Conservation (phyloP, 2,113 vertebrate genomes). For the Hepsetus odoe region DNA sequence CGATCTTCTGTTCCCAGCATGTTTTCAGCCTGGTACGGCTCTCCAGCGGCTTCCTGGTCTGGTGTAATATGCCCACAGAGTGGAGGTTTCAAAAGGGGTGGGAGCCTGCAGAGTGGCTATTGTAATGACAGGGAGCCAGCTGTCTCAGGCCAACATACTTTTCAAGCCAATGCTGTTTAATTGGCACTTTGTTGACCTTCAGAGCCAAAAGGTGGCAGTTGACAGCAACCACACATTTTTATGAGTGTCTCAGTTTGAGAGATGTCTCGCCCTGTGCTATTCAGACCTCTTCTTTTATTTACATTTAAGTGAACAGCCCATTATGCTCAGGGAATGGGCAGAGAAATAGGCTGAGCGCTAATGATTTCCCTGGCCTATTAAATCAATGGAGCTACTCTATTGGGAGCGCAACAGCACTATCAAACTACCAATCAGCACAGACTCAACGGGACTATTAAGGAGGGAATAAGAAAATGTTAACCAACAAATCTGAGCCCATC, state of each 20-base stretch:
- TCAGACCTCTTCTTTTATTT: constrained; percentile 47
- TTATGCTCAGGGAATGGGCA: constrained; percentile 42
- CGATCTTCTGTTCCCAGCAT: background rate
- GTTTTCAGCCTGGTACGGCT: constrained; percentile 16
- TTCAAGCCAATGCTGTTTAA: constrained; percentile 37
- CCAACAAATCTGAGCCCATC: background rate
- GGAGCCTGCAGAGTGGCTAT: background rate
- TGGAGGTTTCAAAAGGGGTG: background rate
- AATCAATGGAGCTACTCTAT: constrained; percentile 51
- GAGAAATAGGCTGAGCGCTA: constrained; percentile 32
- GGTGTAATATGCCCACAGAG: constrained; percentile 2
- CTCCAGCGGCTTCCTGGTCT: background rate
- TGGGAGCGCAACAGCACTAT: constrained; percentile 39
- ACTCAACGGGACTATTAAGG: constrained; percentile 47
- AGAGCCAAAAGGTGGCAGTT: constrained; percentile 23
- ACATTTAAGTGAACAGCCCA: constrained; percentile 41
- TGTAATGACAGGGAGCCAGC: constrained; percentile 29
- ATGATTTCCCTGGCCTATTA: constrained; percentile 54
- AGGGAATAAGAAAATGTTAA: constrained; percentile 7
- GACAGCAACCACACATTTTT: constrained; percentile 32
- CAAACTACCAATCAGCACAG: constrained; percentile 38
- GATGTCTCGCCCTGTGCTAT: constrained; percentile 5
- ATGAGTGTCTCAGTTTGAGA: constrained; percentile 26
- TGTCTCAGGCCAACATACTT: constrained; percentile 23
- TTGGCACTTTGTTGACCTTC: constrained; percentile 43